These are phyloP conservation scores for Eupithecia centaureata DNA, from an alignment of 2,888 invertebrate species.

Conservation along the genomic window DNA sequence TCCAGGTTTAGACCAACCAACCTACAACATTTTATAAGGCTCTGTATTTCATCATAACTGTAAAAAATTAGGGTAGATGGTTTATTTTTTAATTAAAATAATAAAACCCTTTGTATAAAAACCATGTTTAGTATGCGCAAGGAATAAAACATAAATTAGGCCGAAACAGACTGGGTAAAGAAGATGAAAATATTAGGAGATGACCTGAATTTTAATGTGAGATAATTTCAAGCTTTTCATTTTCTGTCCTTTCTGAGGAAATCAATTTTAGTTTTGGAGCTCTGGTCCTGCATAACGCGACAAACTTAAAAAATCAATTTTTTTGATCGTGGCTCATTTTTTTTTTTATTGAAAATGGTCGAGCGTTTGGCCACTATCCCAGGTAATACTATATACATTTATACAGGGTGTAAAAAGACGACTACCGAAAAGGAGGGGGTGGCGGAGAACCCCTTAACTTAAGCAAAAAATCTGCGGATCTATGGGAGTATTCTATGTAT, in stretches of 20 bases:
- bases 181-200: conserved; percentile 29
- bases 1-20: background rate
- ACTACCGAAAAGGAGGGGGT: too few species aligned
- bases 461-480: too few species aligned
- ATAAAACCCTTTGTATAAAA: conserved; percentile 19
- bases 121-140: conserved; percentile 34
- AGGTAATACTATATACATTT: too few species aligned
- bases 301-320: too few species aligned
- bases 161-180: conserved; percentile 14
- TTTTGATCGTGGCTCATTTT: too few species aligned
- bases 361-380: too few species aligned
- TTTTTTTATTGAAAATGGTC: too few species aligned
- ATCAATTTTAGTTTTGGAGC: conserved; percentile 12
- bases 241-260: background rate
- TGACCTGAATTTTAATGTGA: conserved; percentile 28
- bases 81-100: conserved; percentile 23
- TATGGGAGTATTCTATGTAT: too few species aligned
- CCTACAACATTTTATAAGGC: background rate
- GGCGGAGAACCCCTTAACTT: too few species aligned
- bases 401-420: too few species aligned
- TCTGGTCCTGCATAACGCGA: background rate
- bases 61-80: background rate
- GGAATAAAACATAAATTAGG: conserved; percentile 34
- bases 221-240: conserved; percentile 16
- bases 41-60: background rate